phyloP scores from a whole-genome alignment of 2,797 vertebrate genomes.

The Sus cebifrons region DNA sequence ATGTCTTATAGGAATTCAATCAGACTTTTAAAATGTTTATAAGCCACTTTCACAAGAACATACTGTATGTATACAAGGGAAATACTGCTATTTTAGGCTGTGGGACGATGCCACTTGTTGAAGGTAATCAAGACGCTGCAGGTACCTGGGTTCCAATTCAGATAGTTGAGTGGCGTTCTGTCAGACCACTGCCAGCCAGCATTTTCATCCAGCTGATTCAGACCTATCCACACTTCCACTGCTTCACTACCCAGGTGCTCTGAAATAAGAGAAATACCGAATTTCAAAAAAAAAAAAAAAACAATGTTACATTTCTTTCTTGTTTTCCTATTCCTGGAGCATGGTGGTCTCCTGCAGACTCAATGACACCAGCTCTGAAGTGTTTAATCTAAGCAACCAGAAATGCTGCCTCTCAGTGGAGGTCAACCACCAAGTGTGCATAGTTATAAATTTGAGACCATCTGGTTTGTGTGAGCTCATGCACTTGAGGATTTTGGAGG shows the following conservation, averaged over 20 bases:
- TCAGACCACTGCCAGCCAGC: slow-evolving; percentile 98
- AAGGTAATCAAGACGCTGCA: slow-evolving; percentile 25
- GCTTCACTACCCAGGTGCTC: slow-evolving; percentile 92
- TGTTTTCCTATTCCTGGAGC: slow-evolving; percentile 9
- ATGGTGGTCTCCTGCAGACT: background rate
- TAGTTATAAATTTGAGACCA: background rate
- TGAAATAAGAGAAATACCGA: slow-evolving; percentile 84
- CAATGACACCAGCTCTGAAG: background rate
- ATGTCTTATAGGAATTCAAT: background rate
- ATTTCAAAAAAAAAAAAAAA: background rate
- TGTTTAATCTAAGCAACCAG: background rate
- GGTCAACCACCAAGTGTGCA: background rate
- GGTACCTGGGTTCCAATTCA: slow-evolving; percentile 93
- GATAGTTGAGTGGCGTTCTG: slow-evolving; percentile 92
- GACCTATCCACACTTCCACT: slow-evolving; percentile 94
- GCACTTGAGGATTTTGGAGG: background rate
- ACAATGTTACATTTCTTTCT: background rate
- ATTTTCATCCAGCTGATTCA: slow-evolving; percentile 93
- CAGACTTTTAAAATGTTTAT: slow-evolving; percentile 21
- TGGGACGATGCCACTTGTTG: background rate
- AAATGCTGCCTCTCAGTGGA: background rate
- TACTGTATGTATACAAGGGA: background rate
- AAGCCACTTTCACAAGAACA: slow-evolving; percentile 8
- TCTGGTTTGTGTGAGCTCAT: background rate
- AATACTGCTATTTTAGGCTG: background rate